Evolutionary conservation across 1,140 invertebrate genomes (phyloP).

Genomic region (Agrilus planipennis): DNA sequence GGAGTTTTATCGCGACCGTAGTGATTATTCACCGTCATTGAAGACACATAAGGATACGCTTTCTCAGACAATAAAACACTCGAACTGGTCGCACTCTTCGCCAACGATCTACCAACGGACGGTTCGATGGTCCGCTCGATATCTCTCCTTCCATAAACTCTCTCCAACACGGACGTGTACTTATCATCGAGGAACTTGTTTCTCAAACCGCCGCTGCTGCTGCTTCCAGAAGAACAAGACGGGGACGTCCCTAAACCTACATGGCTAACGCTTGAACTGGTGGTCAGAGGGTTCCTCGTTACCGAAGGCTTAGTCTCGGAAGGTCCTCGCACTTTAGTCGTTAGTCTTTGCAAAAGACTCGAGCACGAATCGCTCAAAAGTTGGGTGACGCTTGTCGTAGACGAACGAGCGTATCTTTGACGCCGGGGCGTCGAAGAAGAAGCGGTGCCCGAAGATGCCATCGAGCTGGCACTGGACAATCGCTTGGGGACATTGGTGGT

Average conservation of each 20-base stretch:
- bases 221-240: conserved; percentile 9
- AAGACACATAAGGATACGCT: conserved; percentile 46
- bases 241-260: conserved; percentile 3
- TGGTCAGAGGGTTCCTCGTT: conserved; percentile 18
- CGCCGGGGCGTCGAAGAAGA: conserved; percentile 37
- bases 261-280: conserved; percentile 1
- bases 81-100: conserved; percentile 48
- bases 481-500: conserved; percentile 7
- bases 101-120: conserved; percentile 26
- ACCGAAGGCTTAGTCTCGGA: conserved; percentile 35
- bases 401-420: conserved; percentile 58
- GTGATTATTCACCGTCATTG: conserved; percentile 29
- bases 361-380: conserved; percentile 72
- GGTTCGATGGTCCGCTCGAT: conserved; percentile 55
- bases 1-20: conserved; percentile 46
- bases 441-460: conserved; percentile 20
- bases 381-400: conserved; percentile 70
- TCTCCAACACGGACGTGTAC: conserved; percentile 57
- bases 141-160: conserved; percentile 45
- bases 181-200: conserved; percentile 61
- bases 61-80: conserved; percentile 50
- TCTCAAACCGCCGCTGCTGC: conserved; percentile 34
- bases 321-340: conserved; percentile 55
- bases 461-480: conserved; percentile 12
- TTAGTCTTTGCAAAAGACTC: conserved; percentile 64